phyloP scores from a whole-genome alignment of 2,888 invertebrate species.

The Hedychridium roseum region DNA sequence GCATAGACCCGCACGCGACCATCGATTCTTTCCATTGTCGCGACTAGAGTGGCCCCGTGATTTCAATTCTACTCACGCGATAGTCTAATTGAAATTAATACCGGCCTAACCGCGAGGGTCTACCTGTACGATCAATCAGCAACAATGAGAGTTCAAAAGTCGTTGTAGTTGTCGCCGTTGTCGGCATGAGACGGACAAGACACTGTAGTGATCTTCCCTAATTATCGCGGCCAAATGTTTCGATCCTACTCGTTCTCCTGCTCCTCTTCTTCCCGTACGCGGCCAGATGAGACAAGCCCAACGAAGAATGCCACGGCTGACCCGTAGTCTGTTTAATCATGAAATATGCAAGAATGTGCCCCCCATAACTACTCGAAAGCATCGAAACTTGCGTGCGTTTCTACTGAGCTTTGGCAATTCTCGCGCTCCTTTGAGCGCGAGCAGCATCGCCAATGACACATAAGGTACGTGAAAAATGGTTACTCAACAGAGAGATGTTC shows the following conservation, averaged over 20 bases:
- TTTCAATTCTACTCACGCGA: conserved; percentile 38
- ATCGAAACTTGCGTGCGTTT: conserved; percentile 54
- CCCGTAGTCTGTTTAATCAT: conserved; percentile 60
- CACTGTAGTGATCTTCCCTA: neutral
- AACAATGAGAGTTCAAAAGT: neutral
- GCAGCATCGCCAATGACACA: no score
- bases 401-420: conserved; percentile 49
- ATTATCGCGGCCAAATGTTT: neutral
- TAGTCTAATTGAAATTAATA: conserved; percentile 55
- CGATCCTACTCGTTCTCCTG: no score
- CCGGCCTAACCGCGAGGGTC: no score
- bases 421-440: no score
- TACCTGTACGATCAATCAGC: neutral
- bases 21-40: conserved; percentile 59
- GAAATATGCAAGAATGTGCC: conserved; percentile 60
- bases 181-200: no score
- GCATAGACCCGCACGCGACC: conserved; percentile 42
- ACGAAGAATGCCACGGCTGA: conserved; percentile 28
- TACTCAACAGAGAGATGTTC: no score
- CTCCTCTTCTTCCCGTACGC: no score
- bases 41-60: conserved; percentile 51
- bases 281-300: no score
- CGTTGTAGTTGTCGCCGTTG: no score
- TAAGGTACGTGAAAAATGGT: no score
- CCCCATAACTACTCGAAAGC: conserved; percentile 53